Evolutionary conservation across 2,113 vertebrate species (phyloP), one percentile per base, ranked within the genome.

Genomic region (Platysternon megacephalum): DNA sequence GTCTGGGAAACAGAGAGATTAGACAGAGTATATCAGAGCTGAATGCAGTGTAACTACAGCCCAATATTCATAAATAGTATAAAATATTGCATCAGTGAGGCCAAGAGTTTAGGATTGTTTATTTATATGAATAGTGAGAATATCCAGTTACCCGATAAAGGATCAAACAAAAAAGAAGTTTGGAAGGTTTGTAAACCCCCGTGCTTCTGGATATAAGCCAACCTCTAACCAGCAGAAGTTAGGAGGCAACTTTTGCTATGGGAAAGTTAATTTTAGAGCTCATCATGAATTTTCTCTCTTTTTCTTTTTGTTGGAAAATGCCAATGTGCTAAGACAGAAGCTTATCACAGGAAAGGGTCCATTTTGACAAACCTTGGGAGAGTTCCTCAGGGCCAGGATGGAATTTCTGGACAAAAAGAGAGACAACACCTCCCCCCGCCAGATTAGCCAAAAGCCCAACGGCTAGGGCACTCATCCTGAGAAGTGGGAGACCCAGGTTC

Each of bases 21-120:
- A 21, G 22, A 6, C n/a, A 72, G 11, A 22, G 61, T 16, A 68
- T 8, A 72, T 72, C 65, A 72, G 35, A 22, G 19, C 35, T 61
- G 32, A 61, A 61, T 61, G n/a, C 49, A 0, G 0, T 48, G 17
- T 5, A 53, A 46, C 56, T 89, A 42, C 48, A 61, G 52, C 76
- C 28, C 0, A 0, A 9, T 11, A 39, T 0, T 0, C 85, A 17
- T 65, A 35, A 65, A 65, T 32, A 35, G 29, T 35, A 65, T 13
- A 35, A 8, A 35, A 35, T 17, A 65, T 14, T 65, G 56, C 7
- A 35, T 35, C 14, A 14, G 56, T 1, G 42, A 89, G 91, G 26
- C 12, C 42, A 29, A 16, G 7, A 8, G 22, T 68, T 79, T 56
- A 2, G 4, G 5, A 8, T 44, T 53, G 5, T 1, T 9, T 9